These are phyloP conservation scores for Xiphophorus maculatus DNA, from an alignment of 2,113 vertebrate genomes.

Conservation along the genomic window DNA sequence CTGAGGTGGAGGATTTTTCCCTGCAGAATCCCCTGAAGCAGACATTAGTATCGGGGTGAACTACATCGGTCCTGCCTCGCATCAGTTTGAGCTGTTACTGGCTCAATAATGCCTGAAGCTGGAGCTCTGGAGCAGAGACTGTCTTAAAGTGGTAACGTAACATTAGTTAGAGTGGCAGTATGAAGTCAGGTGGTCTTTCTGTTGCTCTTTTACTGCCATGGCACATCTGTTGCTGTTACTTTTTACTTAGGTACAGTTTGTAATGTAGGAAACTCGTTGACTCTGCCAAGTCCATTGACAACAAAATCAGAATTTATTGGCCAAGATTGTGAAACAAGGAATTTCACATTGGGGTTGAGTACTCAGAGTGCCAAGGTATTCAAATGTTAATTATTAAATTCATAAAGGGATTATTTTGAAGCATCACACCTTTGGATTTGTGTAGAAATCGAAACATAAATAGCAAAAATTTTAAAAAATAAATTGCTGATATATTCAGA, in stretches of 20 bases:
- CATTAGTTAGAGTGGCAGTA: background rate
- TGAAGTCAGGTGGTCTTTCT: background rate
- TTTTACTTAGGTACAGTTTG: background rate
- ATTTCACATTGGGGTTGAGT: too few relatives aligned
- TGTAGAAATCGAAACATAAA: constrained; percentile 2
- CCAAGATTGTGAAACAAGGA: too few relatives aligned
- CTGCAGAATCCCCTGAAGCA: constrained; percentile 3
- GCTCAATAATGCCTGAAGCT: background rate
- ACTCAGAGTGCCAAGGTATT: background rate
- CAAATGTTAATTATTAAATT: background rate
- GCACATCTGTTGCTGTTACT: background rate
- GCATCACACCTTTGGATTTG: background rate
- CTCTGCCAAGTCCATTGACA: too few relatives aligned
- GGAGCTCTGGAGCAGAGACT: background rate
- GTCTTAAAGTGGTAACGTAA: background rate
- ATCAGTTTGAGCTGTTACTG: background rate
- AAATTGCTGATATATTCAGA: constrained; percentile 37
- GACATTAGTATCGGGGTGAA: background rate
- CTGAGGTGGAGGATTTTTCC: background rate
- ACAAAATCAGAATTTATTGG: too few relatives aligned
- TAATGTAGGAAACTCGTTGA: background rate
- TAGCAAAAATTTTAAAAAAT: constrained; percentile 24
- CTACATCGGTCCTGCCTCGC: background rate
- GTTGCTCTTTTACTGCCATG: background rate
- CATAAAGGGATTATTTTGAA: background rate